phyloP scores from a whole-genome alignment of 2,797 vertebrate species.

The Enteromius anoplus region DNA sequence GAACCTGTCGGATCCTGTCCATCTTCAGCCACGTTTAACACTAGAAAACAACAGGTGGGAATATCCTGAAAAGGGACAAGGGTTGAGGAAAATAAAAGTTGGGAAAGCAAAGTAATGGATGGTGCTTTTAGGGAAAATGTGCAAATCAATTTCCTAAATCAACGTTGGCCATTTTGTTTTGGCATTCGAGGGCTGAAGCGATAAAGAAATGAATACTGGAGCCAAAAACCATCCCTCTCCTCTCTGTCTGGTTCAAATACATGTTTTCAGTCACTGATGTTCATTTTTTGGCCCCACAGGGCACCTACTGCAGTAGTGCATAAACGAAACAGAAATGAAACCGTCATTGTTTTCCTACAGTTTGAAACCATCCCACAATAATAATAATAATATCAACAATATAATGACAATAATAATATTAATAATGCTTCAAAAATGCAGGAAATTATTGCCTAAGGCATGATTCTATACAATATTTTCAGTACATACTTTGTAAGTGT shows the following conservation, averaged over 20 bases:
- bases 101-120: conserved; percentile 10
- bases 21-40: conserved; percentile 14
- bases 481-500: conserved; percentile 81
- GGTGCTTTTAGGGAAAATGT: not conserved
- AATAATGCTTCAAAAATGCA: conserved; percentile 83
- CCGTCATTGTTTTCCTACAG: conserved; percentile 79
- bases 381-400: conserved; percentile 58
- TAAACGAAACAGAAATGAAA: conserved; percentile 68
- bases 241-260: conserved; percentile 9
- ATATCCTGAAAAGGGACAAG: not conserved
- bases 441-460: conserved; percentile 88
- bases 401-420: conserved; percentile 61
- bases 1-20: conserved; percentile 2
- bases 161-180: conserved; percentile 43
- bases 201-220: conserved; percentile 46
- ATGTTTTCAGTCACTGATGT: conserved; percentile 70
- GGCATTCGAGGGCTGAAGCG: conserved; percentile 17
- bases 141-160: conserved; percentile 48
- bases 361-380: conserved; percentile 63
- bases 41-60: conserved; percentile 32
- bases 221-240: conserved; percentile 2
- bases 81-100: not conserved
- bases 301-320: conserved; percentile 88
- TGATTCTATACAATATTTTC: conserved; percentile 79
- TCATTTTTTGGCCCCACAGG: conserved; percentile 74